A percentile compares a stretch with the other conserved stretches of the same genome.
Evolutionary conservation across 2,113 vertebrate species (phyloP).

Genomic region (Perccottus glenii): DNA sequence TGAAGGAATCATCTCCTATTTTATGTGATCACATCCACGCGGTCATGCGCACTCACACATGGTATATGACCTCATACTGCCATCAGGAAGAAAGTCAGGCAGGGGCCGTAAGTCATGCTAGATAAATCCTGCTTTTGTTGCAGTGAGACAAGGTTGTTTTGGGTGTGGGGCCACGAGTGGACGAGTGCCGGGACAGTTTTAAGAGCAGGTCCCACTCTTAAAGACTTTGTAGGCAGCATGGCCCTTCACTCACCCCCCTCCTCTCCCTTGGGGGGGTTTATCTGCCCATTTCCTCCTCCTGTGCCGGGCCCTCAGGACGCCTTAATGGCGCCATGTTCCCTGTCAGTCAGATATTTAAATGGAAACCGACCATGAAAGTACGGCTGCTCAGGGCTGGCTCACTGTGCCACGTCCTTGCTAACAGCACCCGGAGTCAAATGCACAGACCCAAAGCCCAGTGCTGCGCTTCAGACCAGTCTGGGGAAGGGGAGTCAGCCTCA

Average conservation of each 20-base stretch:
- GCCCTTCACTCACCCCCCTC: conserved; percentile 70
- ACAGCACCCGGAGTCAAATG: conserved; percentile 65
- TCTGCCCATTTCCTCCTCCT: conserved; percentile 77
- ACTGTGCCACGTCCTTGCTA: conserved; percentile 75
- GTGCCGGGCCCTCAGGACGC: conserved; percentile 68
- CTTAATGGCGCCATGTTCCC: conserved; percentile 81
- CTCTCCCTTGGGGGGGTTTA: conserved; percentile 73
- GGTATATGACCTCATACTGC: conserved; percentile 65
- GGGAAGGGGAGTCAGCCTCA: conserved; percentile 59
- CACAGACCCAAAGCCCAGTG: conserved; percentile 52
- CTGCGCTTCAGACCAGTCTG: conserved; percentile 54
- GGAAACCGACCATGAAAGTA: conserved; percentile 82
- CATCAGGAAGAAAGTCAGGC: conserved; percentile 59
- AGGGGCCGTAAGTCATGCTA: conserved; percentile 73
- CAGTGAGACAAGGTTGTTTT: conserved; percentile 77
- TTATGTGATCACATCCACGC: conserved; percentile 48
- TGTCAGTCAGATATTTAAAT: conserved; percentile 82
- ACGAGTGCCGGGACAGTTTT: conserved; percentile 61
- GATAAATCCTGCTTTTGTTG: conserved; percentile 77
- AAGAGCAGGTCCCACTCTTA: conserved; percentile 69
- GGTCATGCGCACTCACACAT: conserved; percentile 54
- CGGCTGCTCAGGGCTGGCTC: conserved; percentile 73
- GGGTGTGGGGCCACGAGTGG: conserved; percentile 65
- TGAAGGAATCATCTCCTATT: conserved; percentile 52
- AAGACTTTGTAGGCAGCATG: conserved; percentile 55